Percentiles rank a stretch among this genome's conserved stretches.
These are phyloP conservation scores for Lithophane socia DNA, from an alignment of 2,888 invertebrate species.

Conservation along the genomic window DNA sequence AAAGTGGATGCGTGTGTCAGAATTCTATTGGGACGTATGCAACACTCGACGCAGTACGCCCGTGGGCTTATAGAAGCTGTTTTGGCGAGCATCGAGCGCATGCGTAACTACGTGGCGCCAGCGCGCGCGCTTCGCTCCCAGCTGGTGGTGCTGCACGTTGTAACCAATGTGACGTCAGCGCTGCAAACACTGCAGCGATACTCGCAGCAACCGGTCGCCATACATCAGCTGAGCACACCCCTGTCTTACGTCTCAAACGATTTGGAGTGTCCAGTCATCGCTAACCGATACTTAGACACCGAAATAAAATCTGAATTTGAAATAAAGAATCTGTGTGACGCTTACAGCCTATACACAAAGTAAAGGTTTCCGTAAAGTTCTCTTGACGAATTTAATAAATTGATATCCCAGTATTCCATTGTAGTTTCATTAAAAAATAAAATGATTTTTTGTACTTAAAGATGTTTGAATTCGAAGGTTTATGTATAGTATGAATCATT, in stretches of 20 bases:
- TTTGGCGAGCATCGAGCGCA: slow-evolving; percentile 67
- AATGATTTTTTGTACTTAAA: too few relatives aligned
- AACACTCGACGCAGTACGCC: slow-evolving; percentile 75
- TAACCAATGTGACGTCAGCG: not conserved
- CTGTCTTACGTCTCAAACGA: slow-evolving; percentile 8
- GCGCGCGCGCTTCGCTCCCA: slow-evolving; percentile 65
- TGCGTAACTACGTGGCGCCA: slow-evolving; percentile 49
- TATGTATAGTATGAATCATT: not conserved
- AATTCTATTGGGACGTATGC: slow-evolving; percentile 66
- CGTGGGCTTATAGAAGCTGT: slow-evolving; percentile 71
- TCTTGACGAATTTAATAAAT: not conserved
- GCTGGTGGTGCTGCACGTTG: slow-evolving; percentile 64
- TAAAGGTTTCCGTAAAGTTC: not conserved
- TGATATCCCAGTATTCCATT: not conserved
- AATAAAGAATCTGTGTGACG: slow-evolving; percentile 6
- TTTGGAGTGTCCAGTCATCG: slow-evolving; percentile 8
- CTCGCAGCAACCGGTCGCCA: slow-evolving; percentile 2
- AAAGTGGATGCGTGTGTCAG: slow-evolving; percentile 63
- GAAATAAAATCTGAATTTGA: slow-evolving; percentile 11
- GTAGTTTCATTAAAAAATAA: not conserved
- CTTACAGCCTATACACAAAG: not conserved
- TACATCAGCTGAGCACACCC: slow-evolving; percentile 18
- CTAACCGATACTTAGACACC: slow-evolving; percentile 14
- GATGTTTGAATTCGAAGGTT: not conserved
- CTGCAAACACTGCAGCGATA: slow-evolving; percentile 3